Conservation (phyloP, 1,140 invertebrate species). For the Scylla paramamosain region DNA sequence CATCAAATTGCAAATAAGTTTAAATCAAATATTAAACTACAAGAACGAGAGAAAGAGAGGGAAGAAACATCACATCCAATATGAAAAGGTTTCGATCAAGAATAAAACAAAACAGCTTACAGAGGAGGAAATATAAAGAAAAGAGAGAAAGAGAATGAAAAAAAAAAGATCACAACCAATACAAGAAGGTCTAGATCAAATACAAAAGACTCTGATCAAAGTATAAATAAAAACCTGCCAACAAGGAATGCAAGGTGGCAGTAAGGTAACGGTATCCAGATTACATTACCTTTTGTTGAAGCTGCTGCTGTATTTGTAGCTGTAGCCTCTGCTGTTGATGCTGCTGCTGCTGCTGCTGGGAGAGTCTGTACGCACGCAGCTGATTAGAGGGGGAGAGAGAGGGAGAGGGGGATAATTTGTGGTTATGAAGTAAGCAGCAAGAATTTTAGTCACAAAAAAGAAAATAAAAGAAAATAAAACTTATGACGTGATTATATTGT, state of each 20-base stretch:
- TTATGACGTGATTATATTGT: not conserved
- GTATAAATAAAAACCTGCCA: too few species aligned
- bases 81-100: too few species aligned
- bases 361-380: not conserved
- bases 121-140: too few species aligned
- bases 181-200: not conserved
- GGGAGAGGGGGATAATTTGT: not conserved
- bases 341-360: not conserved
- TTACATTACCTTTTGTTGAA: conserved; percentile 22
- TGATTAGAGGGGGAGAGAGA: not conserved
- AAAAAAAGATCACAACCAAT: too few species aligned
- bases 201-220: too few species aligned
- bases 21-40: too few species aligned
- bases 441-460: not conserved
- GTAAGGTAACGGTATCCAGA: too few species aligned
- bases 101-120: too few species aligned
- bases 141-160: not conserved
- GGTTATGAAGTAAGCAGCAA: not conserved
- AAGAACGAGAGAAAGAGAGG: too few species aligned
- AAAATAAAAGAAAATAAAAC: not conserved
- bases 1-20: too few species aligned
- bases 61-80: too few species aligned
- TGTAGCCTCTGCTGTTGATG: not conserved
- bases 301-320: not conserved
- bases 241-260: too few species aligned